Conservation (phyloP, 2,797 vertebrate genomes). For the Gastrophryne carolinensis region DNA sequence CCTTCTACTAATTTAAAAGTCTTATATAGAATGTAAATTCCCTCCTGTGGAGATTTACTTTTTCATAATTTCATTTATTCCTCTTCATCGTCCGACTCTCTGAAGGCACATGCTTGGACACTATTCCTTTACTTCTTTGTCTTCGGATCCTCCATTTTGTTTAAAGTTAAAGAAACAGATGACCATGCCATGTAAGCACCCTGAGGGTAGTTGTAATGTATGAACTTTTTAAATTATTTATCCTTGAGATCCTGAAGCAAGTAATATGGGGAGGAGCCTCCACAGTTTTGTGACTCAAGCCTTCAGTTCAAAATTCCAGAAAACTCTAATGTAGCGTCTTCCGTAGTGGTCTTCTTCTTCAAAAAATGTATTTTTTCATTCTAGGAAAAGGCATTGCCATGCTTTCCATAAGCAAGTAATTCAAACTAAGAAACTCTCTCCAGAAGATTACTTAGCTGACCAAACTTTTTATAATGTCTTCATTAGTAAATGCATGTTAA, state of each 20-base stretch:
- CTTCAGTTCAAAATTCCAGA: too few relatives aligned
- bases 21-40: background rate
- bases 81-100: background rate
- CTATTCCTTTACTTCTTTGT: background rate
- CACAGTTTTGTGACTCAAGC: background rate
- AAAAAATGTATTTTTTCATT: background rate
- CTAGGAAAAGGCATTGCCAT: background rate
- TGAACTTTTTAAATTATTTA: background rate
- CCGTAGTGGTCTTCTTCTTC: slow-evolving; percentile 5
- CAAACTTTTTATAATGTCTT: background rate
- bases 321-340: background rate
- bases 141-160: slow-evolving; percentile 1
- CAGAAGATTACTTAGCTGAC: background rate
- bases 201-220: background rate
- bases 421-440: background rate
- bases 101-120: background rate
- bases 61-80: slow-evolving; percentile 13
- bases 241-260: slow-evolving; percentile 19
- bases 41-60: slow-evolving; percentile 1
- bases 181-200: background rate
- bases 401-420: background rate
- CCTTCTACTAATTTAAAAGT: slow-evolving; percentile 43
- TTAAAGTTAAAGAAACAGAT: background rate
- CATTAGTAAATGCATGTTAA: background rate
- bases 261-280: background rate